A percentile compares a stretch with the other conserved stretches of the same genome.
Conservation (phyloP, 92 coral and sea anemone species). For the Epizoanthus ramosus region DNA sequence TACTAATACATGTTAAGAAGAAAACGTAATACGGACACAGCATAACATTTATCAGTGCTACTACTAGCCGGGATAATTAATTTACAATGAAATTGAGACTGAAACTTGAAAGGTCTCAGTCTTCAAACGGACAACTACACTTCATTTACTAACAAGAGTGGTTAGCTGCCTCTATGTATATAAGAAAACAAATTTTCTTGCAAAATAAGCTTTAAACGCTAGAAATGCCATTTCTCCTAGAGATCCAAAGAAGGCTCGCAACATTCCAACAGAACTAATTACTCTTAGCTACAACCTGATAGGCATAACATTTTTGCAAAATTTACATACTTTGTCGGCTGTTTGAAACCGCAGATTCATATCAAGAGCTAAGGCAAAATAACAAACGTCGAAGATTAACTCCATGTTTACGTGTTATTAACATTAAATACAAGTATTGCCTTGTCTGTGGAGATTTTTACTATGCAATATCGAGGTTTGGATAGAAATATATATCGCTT, state of each 20-base stretch:
- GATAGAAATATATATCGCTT: not conserved
- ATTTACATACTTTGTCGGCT: conserved; percentile 19
- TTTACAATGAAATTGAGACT: too few relatives aligned
- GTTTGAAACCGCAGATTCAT: conserved; percentile 19
- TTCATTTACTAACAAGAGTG: too few relatives aligned
- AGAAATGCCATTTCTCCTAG: too few relatives aligned
- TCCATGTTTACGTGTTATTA: conserved; percentile 1
- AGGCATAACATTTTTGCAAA: conserved; percentile 22
- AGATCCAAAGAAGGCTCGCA: not conserved
- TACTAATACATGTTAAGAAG: too few relatives aligned
- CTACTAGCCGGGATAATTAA: too few relatives aligned
- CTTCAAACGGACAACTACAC: too few relatives aligned
- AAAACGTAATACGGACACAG: too few relatives aligned
- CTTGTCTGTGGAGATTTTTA: not conserved
- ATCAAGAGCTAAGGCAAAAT: not conserved
- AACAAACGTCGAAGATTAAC: conserved; percentile 7
- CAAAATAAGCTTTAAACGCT: too few relatives aligned
- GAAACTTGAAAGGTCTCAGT: too few relatives aligned
- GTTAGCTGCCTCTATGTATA: too few relatives aligned
- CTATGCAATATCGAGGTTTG: not conserved
- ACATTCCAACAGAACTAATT: not conserved
- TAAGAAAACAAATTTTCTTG: too few relatives aligned
- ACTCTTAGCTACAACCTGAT: not conserved
- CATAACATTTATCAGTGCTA: too few relatives aligned
- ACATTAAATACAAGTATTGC: conserved; percentile 3